phyloP scores from a whole-genome alignment of 1,140 invertebrate species.

The Eulimnadia texana region DNA sequence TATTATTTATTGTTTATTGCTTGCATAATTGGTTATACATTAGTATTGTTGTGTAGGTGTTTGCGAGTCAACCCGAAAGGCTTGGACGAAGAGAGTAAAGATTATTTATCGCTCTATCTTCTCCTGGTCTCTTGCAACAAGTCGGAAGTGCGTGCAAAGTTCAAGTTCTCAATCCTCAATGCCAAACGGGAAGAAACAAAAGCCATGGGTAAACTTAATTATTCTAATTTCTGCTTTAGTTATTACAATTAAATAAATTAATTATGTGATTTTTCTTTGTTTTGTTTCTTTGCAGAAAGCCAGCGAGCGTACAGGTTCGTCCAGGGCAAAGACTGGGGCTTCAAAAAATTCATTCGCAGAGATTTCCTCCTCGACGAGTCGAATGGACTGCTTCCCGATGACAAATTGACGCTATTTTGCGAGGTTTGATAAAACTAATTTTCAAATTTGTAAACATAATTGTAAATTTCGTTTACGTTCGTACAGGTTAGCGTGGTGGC shows the following conservation, averaged over 20 bases:
- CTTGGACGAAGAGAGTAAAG: constrained; percentile 98
- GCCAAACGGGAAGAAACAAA: constrained; percentile 99
- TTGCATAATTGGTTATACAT: background rate
- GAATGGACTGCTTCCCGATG: constrained; percentile 92
- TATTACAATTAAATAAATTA: constrained; percentile 2
- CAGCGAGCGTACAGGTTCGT: constrained; percentile 94
- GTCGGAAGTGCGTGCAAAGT: constrained; percentile 97
- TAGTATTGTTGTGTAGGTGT: constrained; percentile 74
- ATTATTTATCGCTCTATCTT: constrained; percentile 96
- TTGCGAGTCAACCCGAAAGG: constrained; percentile 98
- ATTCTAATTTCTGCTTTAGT: background rate
- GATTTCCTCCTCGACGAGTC: constrained; percentile 97
- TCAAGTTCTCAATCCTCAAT: constrained; percentile 99
- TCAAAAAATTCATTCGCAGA: constrained; percentile 97
- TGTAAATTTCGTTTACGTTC: no score
- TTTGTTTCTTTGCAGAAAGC: constrained; percentile 45
- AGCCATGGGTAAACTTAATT: constrained; percentile 67
- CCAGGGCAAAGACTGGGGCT: constrained; percentile 99
- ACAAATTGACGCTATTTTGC: constrained; percentile 98
- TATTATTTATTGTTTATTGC: no score
- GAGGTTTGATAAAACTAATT: constrained; percentile 48
- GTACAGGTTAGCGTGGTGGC: constrained; percentile 76
- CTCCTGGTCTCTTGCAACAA: constrained; percentile 98
- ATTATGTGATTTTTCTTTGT: constrained; percentile 1
- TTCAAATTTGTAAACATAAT: no score